These are phyloP conservation scores for Tragelaphus imberbis DNA, from an alignment of 2,113 vertebrate species.

Conservation along the genomic window DNA sequence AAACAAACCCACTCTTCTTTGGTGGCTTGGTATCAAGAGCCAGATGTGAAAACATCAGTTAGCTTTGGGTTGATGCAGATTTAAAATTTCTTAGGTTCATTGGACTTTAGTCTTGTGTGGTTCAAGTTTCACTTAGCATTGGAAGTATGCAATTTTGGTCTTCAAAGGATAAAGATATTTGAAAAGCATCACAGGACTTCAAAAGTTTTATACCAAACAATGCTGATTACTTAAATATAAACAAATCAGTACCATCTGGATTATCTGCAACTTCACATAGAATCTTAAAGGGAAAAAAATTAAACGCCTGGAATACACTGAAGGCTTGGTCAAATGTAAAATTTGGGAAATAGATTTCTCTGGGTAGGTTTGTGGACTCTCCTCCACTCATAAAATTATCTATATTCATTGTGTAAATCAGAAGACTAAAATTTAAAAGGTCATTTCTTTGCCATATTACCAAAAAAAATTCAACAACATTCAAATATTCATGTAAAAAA, in stretches of 20 bases:
- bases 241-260: conserved; percentile 36
- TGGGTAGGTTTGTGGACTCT: neutral
- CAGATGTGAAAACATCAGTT: conserved; percentile 44
- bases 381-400: neutral
- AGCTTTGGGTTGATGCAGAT: neutral
- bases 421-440: neutral
- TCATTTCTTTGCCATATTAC: neutral
- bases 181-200: conserved; percentile 19
- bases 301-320: neutral
- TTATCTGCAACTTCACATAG: conserved; percentile 24
- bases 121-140: conserved; percentile 42
- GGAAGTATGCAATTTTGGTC: neutral
- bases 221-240: conserved; percentile 44
- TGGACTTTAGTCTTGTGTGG: conserved; percentile 2
- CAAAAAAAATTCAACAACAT: conserved; percentile 1
- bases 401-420: neutral
- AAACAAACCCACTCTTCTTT: neutral
- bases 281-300: conserved; percentile 19
- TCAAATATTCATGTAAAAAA: neutral
- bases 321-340: neutral
- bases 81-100: neutral
- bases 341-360: neutral
- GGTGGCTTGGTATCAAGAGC: neutral
- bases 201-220: conserved; percentile 40
- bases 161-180: conserved; percentile 51